Evolutionary conservation across 2,888 invertebrate species (phyloP), one percentile per base, ranked within the genome.

Genomic region (Drosophila austrosaltans): DNA sequence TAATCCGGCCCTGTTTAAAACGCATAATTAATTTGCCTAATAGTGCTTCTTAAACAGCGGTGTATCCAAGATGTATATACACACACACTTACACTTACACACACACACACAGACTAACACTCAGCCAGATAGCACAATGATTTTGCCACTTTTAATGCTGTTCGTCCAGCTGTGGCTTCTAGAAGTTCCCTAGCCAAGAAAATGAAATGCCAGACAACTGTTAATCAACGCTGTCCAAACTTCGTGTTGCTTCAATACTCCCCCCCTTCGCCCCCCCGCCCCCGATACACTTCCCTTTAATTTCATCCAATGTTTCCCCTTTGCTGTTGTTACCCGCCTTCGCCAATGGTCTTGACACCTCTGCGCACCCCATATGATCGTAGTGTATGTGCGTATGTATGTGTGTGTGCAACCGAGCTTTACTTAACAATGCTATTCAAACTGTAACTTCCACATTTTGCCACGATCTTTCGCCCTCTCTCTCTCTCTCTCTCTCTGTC

Each of bases 401-500:
- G 36, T 36, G 36, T 36, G 10, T 36, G 36, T 36, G 36, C 36
- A 36, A 36, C 22, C 8, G 8, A 48, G 44, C 20, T 7, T 8
- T 22, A 48, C 20, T 44, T 44, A 1, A 4, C 48, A 48, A 48
- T 48, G 48, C 25, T 25, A 2, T 25, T 48, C 48, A 48, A 48
- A 48, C 48, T 48, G 48, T 48, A 48, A 48, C 48, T 48, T 48
- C 48, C 48, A 48, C 48, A 16, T 25, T 48, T 48, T 48, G 48
- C 48, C 48, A 48, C 42, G 44, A 44, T 61, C 61, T 42, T 20
- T 4, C 28, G 28, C 30, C 16, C 16, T 16, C 16, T 16, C 16
- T 16, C 16, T 0, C 16, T 16, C 16, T 16, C 16, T 16, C 16
- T 16, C 16, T 16, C 16, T 16, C 16, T 16, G 0, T 16, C 16